These are phyloP conservation scores for Cecropterus lyciades DNA, from an alignment of 1,140 invertebrate genomes.

Conservation along the genomic window DNA sequence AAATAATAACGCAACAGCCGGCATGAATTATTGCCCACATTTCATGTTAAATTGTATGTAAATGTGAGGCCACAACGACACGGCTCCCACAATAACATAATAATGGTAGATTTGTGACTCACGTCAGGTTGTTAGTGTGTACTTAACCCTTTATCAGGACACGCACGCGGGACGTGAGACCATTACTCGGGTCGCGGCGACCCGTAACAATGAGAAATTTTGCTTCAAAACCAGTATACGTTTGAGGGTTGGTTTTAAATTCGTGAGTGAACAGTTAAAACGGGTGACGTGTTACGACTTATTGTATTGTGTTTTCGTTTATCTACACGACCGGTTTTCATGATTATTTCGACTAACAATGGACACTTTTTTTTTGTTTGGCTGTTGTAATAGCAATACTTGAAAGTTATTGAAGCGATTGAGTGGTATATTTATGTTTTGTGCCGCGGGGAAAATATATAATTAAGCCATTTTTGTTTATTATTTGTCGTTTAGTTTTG, in stretches of 20 bases:
- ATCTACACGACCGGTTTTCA: constrained; percentile 53
- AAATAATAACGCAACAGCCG: constrained; percentile 77
- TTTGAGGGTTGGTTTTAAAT: constrained; percentile 58
- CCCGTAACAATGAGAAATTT: constrained; percentile 57
- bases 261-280: constrained; percentile 64
- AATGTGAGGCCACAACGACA: constrained; percentile 72
- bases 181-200: constrained; percentile 68
- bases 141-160: constrained; percentile 82
- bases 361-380: constrained; percentile 36
- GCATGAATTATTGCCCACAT: constrained; percentile 79
- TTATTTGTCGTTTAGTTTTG: constrained; percentile 17
- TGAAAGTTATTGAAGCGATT: constrained; percentile 50
- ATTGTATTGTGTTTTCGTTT: constrained; percentile 56
- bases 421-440: constrained; percentile 36
- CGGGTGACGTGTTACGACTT: constrained; percentile 60
- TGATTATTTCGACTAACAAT: constrained; percentile 49
- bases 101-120: constrained; percentile 83
- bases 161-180: constrained; percentile 79
- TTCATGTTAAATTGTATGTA: constrained; percentile 83
- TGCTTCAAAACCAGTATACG: constrained; percentile 51
- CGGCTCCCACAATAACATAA: constrained; percentile 82
- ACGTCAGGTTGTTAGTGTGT: constrained; percentile 81
- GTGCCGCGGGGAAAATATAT: constrained; percentile 27
- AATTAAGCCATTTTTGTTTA: constrained; percentile 35
- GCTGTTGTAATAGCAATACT: constrained; percentile 27